Base-by-base conservation (phyloP, 2,113 vertebrate species). In the Pterocles orientalis region DNA sequence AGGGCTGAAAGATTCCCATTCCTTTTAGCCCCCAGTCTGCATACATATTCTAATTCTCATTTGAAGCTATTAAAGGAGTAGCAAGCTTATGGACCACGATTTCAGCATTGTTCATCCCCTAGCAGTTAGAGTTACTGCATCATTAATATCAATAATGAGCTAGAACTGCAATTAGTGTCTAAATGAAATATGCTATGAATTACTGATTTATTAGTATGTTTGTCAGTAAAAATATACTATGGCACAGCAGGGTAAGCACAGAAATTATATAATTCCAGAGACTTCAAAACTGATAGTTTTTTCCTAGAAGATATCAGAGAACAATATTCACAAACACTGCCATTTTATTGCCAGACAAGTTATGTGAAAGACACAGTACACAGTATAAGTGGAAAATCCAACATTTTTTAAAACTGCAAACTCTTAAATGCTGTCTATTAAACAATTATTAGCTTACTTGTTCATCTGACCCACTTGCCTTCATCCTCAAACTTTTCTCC, bases 91-190 rank as follows among this genome's bases (percentile, higher is more conserved):
- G 81, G 83, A 71, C 93, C 53, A 92, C 96, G 83, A 97, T 95
- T 97, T 96, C 82, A 88, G 80, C 36, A 78, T 81, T 96, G 85
- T 96, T 98, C 97, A 95, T 96, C 97, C 94, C 94, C 94, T 97
- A 96, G 93, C 86, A 93, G 91, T 97, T 93, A 97, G 79, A 96
- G 91, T 91, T 88, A 36, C 69, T 84, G 94, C 92, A 88, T 97
- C 97, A 98, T 97, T 98, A 97, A 97, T 98, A 97, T 95, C 95
- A 96, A 96, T 97, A 97, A 97, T 95, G 96, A 98, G 92, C 85
- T 78, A 98, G 91, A 98, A 97, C 36, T 12, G 83, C 91, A 98
- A 97, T 98, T 97, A 97, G 68, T 6, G 12, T 95, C 91, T 96
- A 91, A 88, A 81, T 93, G 29, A 97, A 97, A 95, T 94, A 95